phyloP scores from a whole-genome alignment of 2,888 invertebrate species.

The Polietes domitor region DNA sequence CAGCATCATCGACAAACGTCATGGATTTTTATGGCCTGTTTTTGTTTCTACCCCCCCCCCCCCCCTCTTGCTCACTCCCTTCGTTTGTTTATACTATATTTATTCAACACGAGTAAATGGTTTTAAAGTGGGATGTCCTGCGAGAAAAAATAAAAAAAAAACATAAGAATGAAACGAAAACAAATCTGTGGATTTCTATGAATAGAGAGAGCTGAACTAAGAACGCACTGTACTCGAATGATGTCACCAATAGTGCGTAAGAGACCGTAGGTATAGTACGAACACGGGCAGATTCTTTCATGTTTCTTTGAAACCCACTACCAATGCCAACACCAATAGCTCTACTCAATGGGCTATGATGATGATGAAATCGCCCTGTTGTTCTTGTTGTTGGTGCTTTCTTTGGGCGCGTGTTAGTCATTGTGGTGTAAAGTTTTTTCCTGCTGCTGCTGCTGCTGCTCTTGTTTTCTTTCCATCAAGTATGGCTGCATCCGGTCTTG shows the following conservation, averaged over 20 bases:
- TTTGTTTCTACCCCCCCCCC: background rate
- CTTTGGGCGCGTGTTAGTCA: background rate
- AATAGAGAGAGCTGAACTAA: background rate
- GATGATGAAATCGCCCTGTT: background rate
- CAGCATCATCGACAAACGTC: slow-evolving; percentile 28
- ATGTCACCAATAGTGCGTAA: slow-evolving; percentile 37
- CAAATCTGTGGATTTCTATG: background rate
- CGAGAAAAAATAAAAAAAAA: background rate
- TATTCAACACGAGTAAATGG: slow-evolving; percentile 27
- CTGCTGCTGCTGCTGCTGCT: background rate
- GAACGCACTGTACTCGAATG: background rate
- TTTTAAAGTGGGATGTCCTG: slow-evolving; percentile 53
- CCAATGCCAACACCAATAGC: background rate
- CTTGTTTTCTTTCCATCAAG: background rate
- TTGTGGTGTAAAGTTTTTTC: background rate
- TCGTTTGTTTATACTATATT: slow-evolving; percentile 42
- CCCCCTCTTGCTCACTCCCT: background rate
- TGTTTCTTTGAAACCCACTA: background rate
- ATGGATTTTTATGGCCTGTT: slow-evolving; percentile 20
- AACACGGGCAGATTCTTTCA: too few species aligned
- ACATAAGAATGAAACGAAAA: background rate
- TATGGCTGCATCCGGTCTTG: slow-evolving; percentile 3
- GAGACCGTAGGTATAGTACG: background rate
- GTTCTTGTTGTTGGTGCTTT: background rate
- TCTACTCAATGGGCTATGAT: background rate